Evolutionary conservation across 2,888 invertebrate species (phyloP).

Genomic region (Cryptus armator): DNA sequence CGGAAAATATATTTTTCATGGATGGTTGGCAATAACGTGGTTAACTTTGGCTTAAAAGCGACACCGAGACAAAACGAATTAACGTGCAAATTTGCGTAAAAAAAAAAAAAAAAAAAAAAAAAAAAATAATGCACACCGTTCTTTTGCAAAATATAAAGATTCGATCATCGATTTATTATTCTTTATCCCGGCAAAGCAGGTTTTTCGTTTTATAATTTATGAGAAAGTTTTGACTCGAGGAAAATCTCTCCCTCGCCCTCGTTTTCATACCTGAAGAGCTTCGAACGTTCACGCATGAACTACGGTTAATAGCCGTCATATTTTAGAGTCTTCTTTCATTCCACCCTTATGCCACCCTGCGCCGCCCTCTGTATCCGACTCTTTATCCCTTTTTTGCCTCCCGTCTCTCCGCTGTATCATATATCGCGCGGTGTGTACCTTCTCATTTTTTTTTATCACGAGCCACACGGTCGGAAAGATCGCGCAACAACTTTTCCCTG

Average conservation of each 20-base stretch:
- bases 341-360: conserved; percentile 49
- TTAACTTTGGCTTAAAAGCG: too few relatives aligned
- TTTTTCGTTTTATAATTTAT: conserved; percentile 48
- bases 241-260: conserved; percentile 31
- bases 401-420: conserved; percentile 3
- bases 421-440: conserved; percentile 26
- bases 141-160: conserved; percentile 28
- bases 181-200: conserved; percentile 31
- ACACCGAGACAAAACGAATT: neutral
- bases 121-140: neutral
- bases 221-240: conserved; percentile 29
- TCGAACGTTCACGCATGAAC: conserved; percentile 67
- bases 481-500: conserved; percentile 46
- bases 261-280: conserved; percentile 52
- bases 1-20: too few relatives aligned
- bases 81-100: neutral
- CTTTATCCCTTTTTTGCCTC: neutral
- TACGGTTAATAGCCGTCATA: conserved; percentile 81
- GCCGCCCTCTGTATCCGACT: neutral
- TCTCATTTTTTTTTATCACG: conserved; percentile 35
- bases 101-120: neutral
- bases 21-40: too few relatives aligned
- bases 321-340: conserved; percentile 77
- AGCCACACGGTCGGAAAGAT: conserved; percentile 21
- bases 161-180: conserved; percentile 42